Evolutionary conservation across 2,888 invertebrate genomes (phyloP).

Genomic region (Chesias legatella): DNA sequence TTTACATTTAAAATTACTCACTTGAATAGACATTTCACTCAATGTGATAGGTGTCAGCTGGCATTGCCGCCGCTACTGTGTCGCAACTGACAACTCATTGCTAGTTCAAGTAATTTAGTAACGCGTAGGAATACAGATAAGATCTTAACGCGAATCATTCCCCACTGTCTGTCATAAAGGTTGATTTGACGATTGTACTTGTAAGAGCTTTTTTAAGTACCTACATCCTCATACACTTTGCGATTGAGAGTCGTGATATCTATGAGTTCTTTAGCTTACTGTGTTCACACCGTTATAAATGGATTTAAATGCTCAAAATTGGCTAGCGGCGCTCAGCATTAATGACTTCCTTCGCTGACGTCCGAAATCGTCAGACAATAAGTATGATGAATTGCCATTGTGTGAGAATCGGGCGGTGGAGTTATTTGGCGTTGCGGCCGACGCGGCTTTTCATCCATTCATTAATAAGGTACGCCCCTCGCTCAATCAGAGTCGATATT

Average conservation of each 20-base stretch:
- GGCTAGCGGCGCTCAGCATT: constrained; percentile 53
- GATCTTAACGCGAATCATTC: constrained; percentile 58
- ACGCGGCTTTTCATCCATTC: constrained; percentile 70
- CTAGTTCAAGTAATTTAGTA: constrained; percentile 41
- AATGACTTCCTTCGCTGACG: constrained; percentile 76
- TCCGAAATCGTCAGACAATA: constrained; percentile 73
- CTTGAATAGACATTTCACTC: constrained; percentile 11
- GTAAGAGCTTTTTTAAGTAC: constrained; percentile 43
- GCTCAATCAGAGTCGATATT: constrained; percentile 67
- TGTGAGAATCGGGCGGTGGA: constrained; percentile 65
- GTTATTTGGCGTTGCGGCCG: constrained; percentile 62
- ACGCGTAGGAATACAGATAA: constrained; percentile 51
- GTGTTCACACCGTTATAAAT: constrained; percentile 51
- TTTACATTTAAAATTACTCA: constrained; percentile 6
- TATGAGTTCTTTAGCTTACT: constrained; percentile 41
- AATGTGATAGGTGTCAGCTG: constrained; percentile 44
- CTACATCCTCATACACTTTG: constrained; percentile 40
- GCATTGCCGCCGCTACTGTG: constrained; percentile 48
- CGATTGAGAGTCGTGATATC: constrained; percentile 27
- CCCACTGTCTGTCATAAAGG: constrained; percentile 48
- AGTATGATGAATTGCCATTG: constrained; percentile 73
- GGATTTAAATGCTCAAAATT: constrained; percentile 54
- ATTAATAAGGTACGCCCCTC: constrained; percentile 73
- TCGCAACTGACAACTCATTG: constrained; percentile 25
- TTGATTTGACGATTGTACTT: constrained; percentile 45